phyloP scores from a whole-genome alignment of 2,888 invertebrate genomes.

The Calliphora vomitoria region DNA sequence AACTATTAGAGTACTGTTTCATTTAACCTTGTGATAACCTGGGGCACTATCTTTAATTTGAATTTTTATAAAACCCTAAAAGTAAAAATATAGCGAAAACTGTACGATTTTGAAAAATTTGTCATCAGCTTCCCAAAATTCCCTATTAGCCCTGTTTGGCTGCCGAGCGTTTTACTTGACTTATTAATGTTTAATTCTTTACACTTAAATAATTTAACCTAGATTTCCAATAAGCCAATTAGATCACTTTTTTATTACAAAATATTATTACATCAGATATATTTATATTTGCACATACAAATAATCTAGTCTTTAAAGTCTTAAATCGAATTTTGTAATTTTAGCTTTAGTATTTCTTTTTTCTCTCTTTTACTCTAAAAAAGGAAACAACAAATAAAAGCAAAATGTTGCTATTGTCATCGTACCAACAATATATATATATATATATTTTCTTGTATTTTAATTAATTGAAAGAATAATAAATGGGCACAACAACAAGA shows the following conservation, averaged over 20 bases:
- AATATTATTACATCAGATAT: constrained; percentile 20
- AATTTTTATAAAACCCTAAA: background rate
- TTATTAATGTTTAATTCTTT: background rate
- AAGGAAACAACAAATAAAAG: constrained; percentile 1
- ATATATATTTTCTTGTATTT: background rate
- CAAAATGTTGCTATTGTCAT: constrained; percentile 36
- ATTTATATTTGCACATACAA: background rate
- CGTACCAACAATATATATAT: background rate
- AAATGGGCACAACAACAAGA: constrained; percentile 1
- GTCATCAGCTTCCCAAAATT: no score
- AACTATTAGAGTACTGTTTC: background rate
- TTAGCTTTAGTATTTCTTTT: background rate
- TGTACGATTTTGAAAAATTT: no score
- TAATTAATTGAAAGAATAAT: constrained; percentile 51
- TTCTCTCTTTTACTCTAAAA: background rate
- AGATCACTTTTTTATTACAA: constrained; percentile 20
- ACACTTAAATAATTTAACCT: background rate
- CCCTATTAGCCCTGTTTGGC: no score
- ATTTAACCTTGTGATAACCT: constrained; percentile 11
- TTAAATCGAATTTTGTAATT: constrained; percentile 13
- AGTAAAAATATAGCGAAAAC: no score
- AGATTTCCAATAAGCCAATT: constrained; percentile 5
- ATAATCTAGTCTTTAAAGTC: background rate
- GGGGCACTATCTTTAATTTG: background rate
- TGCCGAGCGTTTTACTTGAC: background rate